Evolutionary conservation across 2,888 invertebrate genomes (phyloP).

Genomic region (Chamaedrilus cognettii): DNA sequence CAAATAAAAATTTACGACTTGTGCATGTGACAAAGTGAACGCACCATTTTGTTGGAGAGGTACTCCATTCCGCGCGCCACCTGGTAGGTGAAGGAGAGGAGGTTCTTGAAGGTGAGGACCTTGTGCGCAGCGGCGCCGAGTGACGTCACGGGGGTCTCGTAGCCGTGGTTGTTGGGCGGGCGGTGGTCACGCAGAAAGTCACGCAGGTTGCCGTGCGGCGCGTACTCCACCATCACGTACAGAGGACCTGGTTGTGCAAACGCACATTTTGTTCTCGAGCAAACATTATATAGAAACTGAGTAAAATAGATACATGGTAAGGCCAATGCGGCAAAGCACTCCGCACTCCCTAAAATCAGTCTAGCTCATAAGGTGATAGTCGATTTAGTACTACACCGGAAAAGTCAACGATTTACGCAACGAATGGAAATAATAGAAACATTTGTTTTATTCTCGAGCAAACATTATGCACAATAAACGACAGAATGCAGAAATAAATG

Average conservation of each 20-base stretch:
- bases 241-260: conserved; percentile 51
- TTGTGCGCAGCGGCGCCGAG: conserved; percentile 63
- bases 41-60: conserved; percentile 85
- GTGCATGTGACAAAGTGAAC: background rate
- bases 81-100: conserved; percentile 96
- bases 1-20: background rate
- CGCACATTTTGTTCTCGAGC: too few relatives aligned
- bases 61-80: conserved; percentile 99
- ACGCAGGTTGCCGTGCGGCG: conserved; percentile 79
- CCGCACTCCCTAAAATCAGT: too few relatives aligned
- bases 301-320: too few relatives aligned
- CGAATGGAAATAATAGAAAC: too few relatives aligned
- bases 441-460: too few relatives aligned
- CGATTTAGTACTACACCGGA: too few relatives aligned
- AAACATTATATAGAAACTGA: too few relatives aligned
- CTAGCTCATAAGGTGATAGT: too few relatives aligned
- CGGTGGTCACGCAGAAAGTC: conserved; percentile 90
- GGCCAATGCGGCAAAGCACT: too few relatives aligned
- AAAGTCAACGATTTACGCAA: too few relatives aligned
- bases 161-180: conserved; percentile 60
- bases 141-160: conserved; percentile 45
- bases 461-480: too few relatives aligned
- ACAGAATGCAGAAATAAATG: too few relatives aligned
- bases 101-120: conserved; percentile 83
- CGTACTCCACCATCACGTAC: conserved; percentile 64